A percentile compares a stretch with the other conserved stretches of the same genome.
These are phyloP conservation scores for Drosophila ustulata DNA, from an alignment of 2,888 invertebrate genomes.

Conservation along the genomic window DNA sequence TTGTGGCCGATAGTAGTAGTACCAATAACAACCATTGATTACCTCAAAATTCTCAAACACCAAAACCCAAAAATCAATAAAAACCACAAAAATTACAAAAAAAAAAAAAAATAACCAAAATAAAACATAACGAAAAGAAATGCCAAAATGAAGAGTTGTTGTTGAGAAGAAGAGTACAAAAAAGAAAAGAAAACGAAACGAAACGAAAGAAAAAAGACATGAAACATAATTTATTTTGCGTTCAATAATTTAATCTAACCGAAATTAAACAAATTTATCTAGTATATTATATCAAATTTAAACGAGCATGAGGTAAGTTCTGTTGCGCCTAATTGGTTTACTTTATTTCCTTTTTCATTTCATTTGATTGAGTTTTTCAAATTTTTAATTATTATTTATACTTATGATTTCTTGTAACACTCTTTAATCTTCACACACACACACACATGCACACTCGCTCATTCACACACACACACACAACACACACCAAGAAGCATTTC, in stretches of 20 bases:
- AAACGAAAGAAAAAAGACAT: constrained; percentile 27
- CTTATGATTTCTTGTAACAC: constrained; percentile 53
- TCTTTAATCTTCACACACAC: constrained; percentile 32
- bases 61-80: constrained; percentile 20
- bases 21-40: constrained; percentile 62
- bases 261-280: constrained; percentile 56
- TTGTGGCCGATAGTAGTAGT: constrained; percentile 83
- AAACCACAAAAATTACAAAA: constrained; percentile 23
- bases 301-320: constrained; percentile 84
- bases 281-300: constrained; percentile 57
- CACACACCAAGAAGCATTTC: constrained; percentile 10
- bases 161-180: constrained; percentile 55
- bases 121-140: constrained; percentile 21
- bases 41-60: constrained; percentile 50
- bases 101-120: constrained; percentile 12
- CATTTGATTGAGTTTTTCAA: constrained; percentile 44
- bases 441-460: constrained; percentile 23
- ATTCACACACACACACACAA: constrained; percentile 21
- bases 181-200: constrained; percentile 13
- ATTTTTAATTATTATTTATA: constrained; percentile 31
- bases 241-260: constrained; percentile 71
- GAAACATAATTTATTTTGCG: constrained; percentile 69
- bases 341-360: constrained; percentile 51
- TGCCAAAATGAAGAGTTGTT: constrained; percentile 48
- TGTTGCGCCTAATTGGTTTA: constrained; percentile 81